Conservation (phyloP, 1,140 invertebrate species). For the Diorhabda carinulata region DNA sequence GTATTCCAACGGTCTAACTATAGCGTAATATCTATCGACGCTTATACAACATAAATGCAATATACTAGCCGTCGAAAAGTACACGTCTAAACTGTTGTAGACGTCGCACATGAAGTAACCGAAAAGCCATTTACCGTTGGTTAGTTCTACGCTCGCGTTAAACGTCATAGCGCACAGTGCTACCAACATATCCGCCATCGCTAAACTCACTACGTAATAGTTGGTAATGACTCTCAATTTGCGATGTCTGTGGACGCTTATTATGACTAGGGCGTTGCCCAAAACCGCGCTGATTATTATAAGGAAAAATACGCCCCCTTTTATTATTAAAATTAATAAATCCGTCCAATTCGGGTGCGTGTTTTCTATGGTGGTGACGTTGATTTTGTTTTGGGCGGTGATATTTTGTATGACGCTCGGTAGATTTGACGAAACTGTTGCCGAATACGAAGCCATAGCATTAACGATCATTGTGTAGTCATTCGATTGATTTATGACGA, state of each 20-base stretch:
- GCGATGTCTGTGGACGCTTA: constrained; percentile 67
- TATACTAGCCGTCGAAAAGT: constrained; percentile 92
- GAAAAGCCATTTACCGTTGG: constrained; percentile 78
- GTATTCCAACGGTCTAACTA: constrained; percentile 83
- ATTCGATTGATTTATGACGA: not conserved
- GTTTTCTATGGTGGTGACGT: constrained; percentile 41
- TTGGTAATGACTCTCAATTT: constrained; percentile 85
- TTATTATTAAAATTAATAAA: constrained; percentile 60
- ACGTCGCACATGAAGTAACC: constrained; percentile 87
- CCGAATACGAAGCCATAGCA: constrained; percentile 46
- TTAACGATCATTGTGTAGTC: constrained; percentile 45
- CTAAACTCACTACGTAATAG: constrained; percentile 90
- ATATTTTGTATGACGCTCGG: constrained; percentile 34
- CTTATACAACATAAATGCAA: constrained; percentile 93
- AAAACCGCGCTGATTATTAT: constrained; percentile 85
- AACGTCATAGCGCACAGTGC: constrained; percentile 94
- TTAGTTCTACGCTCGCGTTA: constrained; percentile 82
- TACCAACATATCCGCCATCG: constrained; percentile 87
- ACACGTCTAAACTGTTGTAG: constrained; percentile 92
- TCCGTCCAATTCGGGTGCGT: constrained; percentile 50
- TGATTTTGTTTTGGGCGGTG: constrained; percentile 36
- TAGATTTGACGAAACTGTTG: constrained; percentile 38
- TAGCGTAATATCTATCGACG: constrained; percentile 89
- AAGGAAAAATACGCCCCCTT: constrained; percentile 69
- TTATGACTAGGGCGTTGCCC: constrained; percentile 82